Percentiles rank a stretch among this genome's conserved stretches.
phyloP scores from a whole-genome alignment of 2,888 invertebrate species.

The Cremastinae sp. region DNA sequence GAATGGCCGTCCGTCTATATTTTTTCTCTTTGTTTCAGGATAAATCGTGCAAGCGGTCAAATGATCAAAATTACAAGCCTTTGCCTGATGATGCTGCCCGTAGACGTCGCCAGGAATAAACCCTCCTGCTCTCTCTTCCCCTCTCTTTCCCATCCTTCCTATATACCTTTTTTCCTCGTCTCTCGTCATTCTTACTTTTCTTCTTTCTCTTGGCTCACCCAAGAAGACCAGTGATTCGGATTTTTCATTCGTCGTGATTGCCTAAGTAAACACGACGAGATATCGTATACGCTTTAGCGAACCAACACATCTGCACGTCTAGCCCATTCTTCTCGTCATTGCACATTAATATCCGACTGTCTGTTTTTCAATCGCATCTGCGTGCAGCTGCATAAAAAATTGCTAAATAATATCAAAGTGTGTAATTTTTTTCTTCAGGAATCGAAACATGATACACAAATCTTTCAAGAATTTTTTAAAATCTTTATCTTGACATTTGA shows the following conservation, averaged over 20 bases:
- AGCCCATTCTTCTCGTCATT: slow-evolving; percentile 41
- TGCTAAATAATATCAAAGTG: too few relatives aligned
- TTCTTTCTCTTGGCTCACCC: slow-evolving; percentile 23
- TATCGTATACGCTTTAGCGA: slow-evolving; percentile 33
- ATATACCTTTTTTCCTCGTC: background rate
- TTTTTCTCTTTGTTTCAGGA: slow-evolving; percentile 35
- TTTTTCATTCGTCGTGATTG: slow-evolving; percentile 69
- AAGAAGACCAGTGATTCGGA: slow-evolving; percentile 58
- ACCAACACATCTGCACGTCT: slow-evolving; percentile 41
- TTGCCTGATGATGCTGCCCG: slow-evolving; percentile 77
- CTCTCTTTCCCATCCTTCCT: background rate
- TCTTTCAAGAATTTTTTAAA: too few relatives aligned
- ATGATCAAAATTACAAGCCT: slow-evolving; percentile 80
- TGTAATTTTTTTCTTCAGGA: too few relatives aligned
- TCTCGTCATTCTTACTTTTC: slow-evolving; percentile 6
- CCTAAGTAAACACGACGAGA: slow-evolving; percentile 70
- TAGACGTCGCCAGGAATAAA: slow-evolving; percentile 72
- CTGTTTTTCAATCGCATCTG: slow-evolving; percentile 24
- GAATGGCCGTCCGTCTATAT: slow-evolving; percentile 1
- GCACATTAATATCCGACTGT: slow-evolving; percentile 1
- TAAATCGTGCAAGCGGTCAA: slow-evolving; percentile 77
- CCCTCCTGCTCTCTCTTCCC: slow-evolving; percentile 43
- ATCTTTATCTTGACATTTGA: too few relatives aligned
- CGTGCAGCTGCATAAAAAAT: background rate
- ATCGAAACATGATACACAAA: too few relatives aligned